Evolutionary conservation across 2,797 vertebrate genomes (phyloP).

Genomic region (Uromys caudimaculatus): DNA sequence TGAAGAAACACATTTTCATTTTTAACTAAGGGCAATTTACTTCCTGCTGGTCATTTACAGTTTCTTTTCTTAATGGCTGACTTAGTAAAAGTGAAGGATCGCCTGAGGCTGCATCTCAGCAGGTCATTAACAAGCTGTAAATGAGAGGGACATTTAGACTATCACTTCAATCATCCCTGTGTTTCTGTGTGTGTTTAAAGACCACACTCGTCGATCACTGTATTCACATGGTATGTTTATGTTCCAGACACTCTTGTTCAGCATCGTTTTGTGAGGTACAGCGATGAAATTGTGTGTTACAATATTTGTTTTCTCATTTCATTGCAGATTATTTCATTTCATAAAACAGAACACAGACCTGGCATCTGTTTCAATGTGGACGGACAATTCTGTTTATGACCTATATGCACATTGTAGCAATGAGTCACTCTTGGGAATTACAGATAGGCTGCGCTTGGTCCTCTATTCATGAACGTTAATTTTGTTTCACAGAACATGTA

Average conservation of each 20-base stretch:
- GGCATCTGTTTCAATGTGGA: neutral
- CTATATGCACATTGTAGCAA: neutral
- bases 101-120: slow-evolving; percentile 46
- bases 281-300: neutral
- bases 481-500: neutral
- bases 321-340: neutral
- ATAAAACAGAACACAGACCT: neutral
- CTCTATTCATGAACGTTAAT: neutral
- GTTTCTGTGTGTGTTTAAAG: no score
- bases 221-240: neutral
- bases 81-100: slow-evolving; percentile 50
- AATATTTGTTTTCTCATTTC: neutral
- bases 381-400: neutral
- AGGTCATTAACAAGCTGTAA: slow-evolving; percentile 72
- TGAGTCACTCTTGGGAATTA: neutral
- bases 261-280: neutral
- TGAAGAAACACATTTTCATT: slow-evolving; percentile 74
- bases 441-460: neutral
- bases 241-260: neutral
- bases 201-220: neutral
- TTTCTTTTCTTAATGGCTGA: slow-evolving; percentile 71
- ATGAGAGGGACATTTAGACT: slow-evolving; percentile 62
- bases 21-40: slow-evolving; percentile 75
- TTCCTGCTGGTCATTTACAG: slow-evolving; percentile 80
- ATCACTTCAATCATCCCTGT: neutral